phyloP scores from a whole-genome alignment of 2,113 vertebrate species.

The Glaucidium brasilianum region DNA sequence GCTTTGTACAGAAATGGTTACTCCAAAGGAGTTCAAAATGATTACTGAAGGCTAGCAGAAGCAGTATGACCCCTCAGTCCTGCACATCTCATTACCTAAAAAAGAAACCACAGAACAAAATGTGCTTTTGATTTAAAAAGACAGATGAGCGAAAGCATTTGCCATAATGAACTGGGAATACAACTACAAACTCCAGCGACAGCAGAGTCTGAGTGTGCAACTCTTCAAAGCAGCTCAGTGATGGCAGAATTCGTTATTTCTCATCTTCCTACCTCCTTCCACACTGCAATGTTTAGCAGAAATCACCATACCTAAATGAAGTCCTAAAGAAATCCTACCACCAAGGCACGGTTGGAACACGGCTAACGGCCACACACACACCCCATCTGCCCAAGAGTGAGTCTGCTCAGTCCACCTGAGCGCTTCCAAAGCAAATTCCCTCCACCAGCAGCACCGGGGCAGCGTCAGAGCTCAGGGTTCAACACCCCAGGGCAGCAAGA shows the following conservation, averaged over 20 bases:
- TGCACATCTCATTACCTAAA: background rate
- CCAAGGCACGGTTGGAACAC: rapidly evolving
- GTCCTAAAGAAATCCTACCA: background rate
- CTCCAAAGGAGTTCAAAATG: background rate
- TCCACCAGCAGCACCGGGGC: background rate
- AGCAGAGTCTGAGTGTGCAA: background rate
- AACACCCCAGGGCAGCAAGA: background rate
- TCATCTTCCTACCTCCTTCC: background rate
- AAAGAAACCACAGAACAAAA: background rate
- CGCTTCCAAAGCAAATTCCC: background rate
- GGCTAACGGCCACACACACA: background rate
- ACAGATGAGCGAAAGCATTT: background rate
- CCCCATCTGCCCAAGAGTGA: rapidly evolving
- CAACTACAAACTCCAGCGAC: background rate
- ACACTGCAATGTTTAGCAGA: background rate
- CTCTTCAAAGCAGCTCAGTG: background rate
- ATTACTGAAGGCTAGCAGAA: background rate
- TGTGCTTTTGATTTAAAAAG: background rate
- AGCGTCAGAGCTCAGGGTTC: rapidly evolving
- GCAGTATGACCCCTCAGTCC: background rate
- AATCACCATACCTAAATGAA: background rate
- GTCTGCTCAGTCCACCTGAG: background rate
- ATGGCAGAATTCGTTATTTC: background rate
- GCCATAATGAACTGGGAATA: background rate
- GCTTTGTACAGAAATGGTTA: background rate